These are phyloP conservation scores for Molossus alvarezi DNA, from an alignment of 2,797 vertebrate genomes.

Conservation along the genomic window DNA sequence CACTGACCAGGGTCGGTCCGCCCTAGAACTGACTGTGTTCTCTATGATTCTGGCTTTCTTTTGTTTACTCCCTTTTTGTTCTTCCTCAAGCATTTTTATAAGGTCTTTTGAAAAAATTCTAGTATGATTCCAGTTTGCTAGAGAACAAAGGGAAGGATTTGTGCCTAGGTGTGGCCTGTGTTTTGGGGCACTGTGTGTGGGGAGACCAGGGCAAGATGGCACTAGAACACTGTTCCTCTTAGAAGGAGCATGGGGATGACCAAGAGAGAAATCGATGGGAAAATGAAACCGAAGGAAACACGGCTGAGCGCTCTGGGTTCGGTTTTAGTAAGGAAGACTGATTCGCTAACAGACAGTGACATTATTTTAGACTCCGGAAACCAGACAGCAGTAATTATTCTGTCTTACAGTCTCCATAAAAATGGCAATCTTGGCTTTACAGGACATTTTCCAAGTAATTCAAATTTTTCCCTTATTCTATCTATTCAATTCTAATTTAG, in stretches of 20 bases:
- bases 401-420: slow-evolving; percentile 51
- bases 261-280: not conserved
- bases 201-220: not conserved
- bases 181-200: not conserved
- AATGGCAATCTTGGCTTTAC: slow-evolving; percentile 60
- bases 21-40: not conserved
- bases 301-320: not conserved
- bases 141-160: not conserved
- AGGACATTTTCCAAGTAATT: slow-evolving; percentile 64
- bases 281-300: not conserved
- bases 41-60: slow-evolving; percentile 15
- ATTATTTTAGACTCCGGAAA: slow-evolving; percentile 52
- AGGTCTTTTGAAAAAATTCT: slow-evolving; percentile 32
- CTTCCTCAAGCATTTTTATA: slow-evolving; percentile 33
- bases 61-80: slow-evolving; percentile 33
- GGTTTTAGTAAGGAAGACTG: slow-evolving; percentile 28
- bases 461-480: slow-evolving; percentile 49
- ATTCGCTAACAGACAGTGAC: slow-evolving; percentile 31
- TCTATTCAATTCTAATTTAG: slow-evolving; percentile 31
- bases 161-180: not conserved
- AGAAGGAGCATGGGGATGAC: not conserved
- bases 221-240: not conserved
- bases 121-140: slow-evolving; percentile 10
- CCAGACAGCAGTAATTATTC: slow-evolving; percentile 34
- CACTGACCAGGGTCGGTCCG: not conserved